Base-by-base conservation (phyloP, 2,113 vertebrate species). In the Alces alces region DNA sequence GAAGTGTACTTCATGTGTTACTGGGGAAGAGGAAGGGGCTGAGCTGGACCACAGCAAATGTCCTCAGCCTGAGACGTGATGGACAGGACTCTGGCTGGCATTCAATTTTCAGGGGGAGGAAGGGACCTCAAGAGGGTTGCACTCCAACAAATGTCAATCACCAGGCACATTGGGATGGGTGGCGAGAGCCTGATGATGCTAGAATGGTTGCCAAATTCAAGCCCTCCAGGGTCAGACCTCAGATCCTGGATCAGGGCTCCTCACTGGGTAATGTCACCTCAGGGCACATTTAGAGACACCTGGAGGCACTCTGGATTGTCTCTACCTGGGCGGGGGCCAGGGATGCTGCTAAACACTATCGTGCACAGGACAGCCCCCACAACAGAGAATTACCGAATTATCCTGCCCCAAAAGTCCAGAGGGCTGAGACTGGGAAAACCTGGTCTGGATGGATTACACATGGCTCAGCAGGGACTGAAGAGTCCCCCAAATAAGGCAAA, bases 351-450 rank as follows among this genome's bases (percentile, higher is more conserved):
- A 82, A 33, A 21, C 10, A 13, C 45, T 30, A 10, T 47, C 15
- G 1, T 30, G 27, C 17, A 50, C 28, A 33, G 9, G 76, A 79
- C 28, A 3, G 5, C 28, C 1, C 43, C 9, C 45, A 50, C 76
- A 19, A 50, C 79, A 82, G 79, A n/a, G 79, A 13, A 23, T 23
- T n/a, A n/a, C 30, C 0, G 11, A 36, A 36, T 83, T 83, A 83
- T 36, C 50, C 21, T 0, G 0, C 50, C 50, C 50, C 33, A 0
- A 15, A 36, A 27, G 33, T 83, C 30, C 80, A 27, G 7, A 55
- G 52, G 23, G 50, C 21, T 36, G 52, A 55, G 33, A 27, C 52
- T 1, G 80, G 27, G 52, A 36, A 27, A 25, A 54, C 52, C 52
- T 55, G 80, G 1, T 83, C 33, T 36, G 52, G 52, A 3, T 36